These are phyloP conservation scores for Grapholita molesta DNA, from an alignment of 1,140 invertebrate genomes.

Conservation along the genomic window DNA sequence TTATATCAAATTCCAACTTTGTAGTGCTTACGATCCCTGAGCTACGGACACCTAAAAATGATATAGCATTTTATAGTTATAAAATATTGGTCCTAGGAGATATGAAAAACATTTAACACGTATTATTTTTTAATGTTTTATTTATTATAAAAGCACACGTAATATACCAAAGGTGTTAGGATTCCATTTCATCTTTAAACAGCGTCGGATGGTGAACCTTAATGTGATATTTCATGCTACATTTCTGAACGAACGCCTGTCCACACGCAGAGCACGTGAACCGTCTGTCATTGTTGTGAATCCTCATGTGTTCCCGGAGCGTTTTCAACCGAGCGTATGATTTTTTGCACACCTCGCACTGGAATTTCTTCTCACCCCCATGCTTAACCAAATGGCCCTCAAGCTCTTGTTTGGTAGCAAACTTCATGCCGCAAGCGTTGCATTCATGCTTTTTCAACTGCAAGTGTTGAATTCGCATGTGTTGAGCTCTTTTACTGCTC, in stretches of 20 bases:
- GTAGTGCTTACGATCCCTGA: too few relatives aligned
- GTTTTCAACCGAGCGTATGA: slow-evolving; percentile 77
- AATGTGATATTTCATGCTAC: slow-evolving; percentile 59
- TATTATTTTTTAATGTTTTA: too few relatives aligned
- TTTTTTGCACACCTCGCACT: slow-evolving; percentile 76
- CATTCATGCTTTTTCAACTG: slow-evolving; percentile 66
- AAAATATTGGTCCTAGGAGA: too few relatives aligned
- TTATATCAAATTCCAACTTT: too few relatives aligned
- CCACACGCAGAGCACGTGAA: slow-evolving; percentile 69
- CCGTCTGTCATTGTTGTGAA: slow-evolving; percentile 68
- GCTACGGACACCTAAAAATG: too few relatives aligned
- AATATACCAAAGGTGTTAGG: neutral
- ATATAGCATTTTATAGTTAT: too few relatives aligned
- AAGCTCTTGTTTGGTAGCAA: slow-evolving; percentile 61
- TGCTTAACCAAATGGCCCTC: slow-evolving; percentile 65
- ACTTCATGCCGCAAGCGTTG: slow-evolving; percentile 62
- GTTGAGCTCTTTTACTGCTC: slow-evolving; percentile 56
- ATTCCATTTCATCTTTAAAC: slow-evolving; percentile 37
- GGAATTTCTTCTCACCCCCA: slow-evolving; percentile 61
- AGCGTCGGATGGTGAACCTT: slow-evolving; percentile 62
- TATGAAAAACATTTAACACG: too few relatives aligned
- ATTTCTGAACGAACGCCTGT: slow-evolving; percentile 69
- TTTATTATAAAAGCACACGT: neutral
- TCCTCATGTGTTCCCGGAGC: slow-evolving; percentile 76
- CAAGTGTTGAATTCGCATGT: slow-evolving; percentile 56